Evolutionary conservation across 2,113 vertebrate species (phyloP).

Genomic region (Semicossyphus pulcher): DNA sequence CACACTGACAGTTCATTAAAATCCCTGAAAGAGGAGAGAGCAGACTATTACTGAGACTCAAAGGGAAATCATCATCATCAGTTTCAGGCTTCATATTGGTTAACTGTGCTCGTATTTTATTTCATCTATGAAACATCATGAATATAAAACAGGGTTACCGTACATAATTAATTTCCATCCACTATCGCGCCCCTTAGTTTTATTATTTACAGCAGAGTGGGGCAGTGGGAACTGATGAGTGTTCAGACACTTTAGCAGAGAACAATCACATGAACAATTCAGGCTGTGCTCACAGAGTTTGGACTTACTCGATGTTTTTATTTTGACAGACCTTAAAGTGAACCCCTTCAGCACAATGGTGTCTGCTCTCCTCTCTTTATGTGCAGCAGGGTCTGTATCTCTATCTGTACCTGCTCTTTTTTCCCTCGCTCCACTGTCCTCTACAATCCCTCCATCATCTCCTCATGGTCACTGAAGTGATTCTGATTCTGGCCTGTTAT

Average conservation of each 20-base stretch:
- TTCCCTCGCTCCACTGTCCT: constrained; percentile 2
- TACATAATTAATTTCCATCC: not conserved
- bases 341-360: not conserved
- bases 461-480: not conserved
- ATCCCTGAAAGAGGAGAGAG: not conserved
- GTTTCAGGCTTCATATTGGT: not conserved
- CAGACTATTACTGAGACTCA: not conserved
- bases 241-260: not conserved
- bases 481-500: constrained; percentile 22
- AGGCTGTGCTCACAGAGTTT: too few species aligned
- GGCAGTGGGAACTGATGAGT: not conserved
- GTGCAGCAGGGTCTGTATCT: too few species aligned
- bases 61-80: not conserved
- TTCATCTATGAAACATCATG: not conserved
- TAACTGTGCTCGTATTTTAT: not conserved
- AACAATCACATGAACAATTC: too few species aligned
- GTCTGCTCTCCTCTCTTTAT: too few species aligned
- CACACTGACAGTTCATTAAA: not conserved
- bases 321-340: too few species aligned
- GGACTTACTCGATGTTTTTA: too few species aligned
- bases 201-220: not conserved
- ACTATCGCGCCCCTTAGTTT: not conserved
- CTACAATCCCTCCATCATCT: not conserved
- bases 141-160: too few species aligned
- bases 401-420: too few species aligned